phyloP scores from a whole-genome alignment of 2,888 invertebrate species.

The Elgonia sp. region DNA sequence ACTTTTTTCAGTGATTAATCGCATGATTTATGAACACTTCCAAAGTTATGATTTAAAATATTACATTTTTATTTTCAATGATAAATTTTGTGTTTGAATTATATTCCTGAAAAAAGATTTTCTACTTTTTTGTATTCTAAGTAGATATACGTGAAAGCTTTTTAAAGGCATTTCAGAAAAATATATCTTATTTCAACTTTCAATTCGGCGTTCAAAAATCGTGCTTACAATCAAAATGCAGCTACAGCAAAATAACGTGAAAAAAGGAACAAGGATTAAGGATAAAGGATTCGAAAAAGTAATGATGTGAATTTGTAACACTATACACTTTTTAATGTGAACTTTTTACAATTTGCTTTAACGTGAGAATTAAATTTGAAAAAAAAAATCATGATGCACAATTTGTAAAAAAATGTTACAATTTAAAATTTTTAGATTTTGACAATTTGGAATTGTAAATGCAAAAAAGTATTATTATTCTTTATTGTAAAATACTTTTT shows the following conservation, averaged over 20 bases:
- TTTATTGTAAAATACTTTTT: too few species aligned
- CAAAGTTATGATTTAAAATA: neutral
- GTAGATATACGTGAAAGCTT: neutral
- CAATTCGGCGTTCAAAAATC: constrained; percentile 10
- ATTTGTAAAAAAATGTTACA: too few species aligned
- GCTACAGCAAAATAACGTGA: neutral
- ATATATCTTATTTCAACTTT: constrained; percentile 10
- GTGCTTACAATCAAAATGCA: constrained; percentile 12
- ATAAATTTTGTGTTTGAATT: neutral
- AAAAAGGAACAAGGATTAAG: constrained; percentile 9
- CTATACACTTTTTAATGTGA: neutral
- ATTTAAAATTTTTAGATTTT: too few species aligned
- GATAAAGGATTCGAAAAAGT: neutral
- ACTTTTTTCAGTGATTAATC: neutral
- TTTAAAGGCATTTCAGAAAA: neutral
- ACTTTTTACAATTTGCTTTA: too few species aligned
- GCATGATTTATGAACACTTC: neutral
- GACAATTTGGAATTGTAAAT: too few species aligned
- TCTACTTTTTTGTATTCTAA: neutral
- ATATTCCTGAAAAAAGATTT: neutral
- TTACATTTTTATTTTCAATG: neutral
- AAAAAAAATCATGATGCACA: too few species aligned
- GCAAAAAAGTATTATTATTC: too few species aligned
- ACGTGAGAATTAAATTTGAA: too few species aligned
- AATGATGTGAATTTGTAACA: neutral